phyloP scores from a whole-genome alignment of 2,113 vertebrate genomes.

The Pluvianellus socialis region DNA sequence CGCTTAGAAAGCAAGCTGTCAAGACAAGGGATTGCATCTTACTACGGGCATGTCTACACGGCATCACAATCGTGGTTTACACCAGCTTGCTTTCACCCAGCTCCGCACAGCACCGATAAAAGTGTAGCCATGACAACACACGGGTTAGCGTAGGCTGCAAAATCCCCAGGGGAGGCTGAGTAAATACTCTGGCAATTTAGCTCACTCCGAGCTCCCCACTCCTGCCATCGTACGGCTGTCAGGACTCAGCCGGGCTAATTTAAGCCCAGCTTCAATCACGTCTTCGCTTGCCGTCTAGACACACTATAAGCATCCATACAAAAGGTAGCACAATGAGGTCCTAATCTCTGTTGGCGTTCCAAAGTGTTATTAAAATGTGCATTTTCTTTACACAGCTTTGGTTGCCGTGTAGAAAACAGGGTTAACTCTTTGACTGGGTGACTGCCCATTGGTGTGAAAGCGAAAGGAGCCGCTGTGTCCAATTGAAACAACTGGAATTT shows the following conservation, averaged over 20 bases:
- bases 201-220: neutral
- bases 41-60: accelerated
- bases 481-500: neutral
- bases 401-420: neutral
- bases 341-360: neutral
- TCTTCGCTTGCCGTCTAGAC: neutral
- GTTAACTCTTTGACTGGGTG: neutral
- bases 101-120: neutral
- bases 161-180: neutral
- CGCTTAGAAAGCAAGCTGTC: neutral
- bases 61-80: neutral
- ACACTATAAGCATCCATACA: neutral
- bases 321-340: neutral
- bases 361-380: neutral
- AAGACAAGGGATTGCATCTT: neutral
- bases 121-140: constrained; percentile 37
- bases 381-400: neutral
- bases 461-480: neutral
- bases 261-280: neutral
- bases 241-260: neutral
- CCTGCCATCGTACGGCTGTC: neutral
- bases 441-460: neutral
- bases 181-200: neutral
- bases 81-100: neutral
- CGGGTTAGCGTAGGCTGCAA: neutral